Conservation (phyloP, 2,888 invertebrate genomes). For the Acronicta leporina region DNA sequence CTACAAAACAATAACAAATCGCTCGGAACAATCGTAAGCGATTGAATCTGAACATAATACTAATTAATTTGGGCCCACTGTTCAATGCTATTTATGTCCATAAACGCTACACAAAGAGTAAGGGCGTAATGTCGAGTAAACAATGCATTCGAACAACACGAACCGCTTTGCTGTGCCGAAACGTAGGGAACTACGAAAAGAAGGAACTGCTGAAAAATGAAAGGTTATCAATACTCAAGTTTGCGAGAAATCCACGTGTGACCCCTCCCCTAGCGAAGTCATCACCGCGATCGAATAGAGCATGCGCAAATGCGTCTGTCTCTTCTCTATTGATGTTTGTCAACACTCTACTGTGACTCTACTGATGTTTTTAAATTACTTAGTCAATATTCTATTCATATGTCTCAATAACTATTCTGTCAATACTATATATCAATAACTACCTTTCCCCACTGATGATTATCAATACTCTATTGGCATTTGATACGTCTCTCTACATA, state of each 20-base stretch:
- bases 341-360: no score
- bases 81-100: conserved; percentile 65
- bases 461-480: no score
- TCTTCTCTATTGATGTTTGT: no score
- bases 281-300: no score
- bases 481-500: no score
- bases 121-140: conserved; percentile 53
- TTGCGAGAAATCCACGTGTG: neutral
- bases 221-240: neutral
- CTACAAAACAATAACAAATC: conserved; percentile 48
- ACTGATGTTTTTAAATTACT: no score
- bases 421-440: no score
- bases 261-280: no score
- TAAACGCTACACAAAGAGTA: conserved; percentile 68
- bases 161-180: conserved; percentile 46
- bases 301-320: no score
- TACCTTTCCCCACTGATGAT: no score
- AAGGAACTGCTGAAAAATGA: conserved; percentile 16
- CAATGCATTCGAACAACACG: conserved; percentile 63
- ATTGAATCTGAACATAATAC: conserved; percentile 47
- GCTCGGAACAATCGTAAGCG: conserved; percentile 36
- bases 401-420: no score
- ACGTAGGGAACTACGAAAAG: conserved; percentile 41
- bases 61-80: conserved; percentile 63
- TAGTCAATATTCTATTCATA: no score